Evolutionary conservation across 2,797 vertebrate genomes (phyloP).

Genomic region (Smutsia temminckii): DNA sequence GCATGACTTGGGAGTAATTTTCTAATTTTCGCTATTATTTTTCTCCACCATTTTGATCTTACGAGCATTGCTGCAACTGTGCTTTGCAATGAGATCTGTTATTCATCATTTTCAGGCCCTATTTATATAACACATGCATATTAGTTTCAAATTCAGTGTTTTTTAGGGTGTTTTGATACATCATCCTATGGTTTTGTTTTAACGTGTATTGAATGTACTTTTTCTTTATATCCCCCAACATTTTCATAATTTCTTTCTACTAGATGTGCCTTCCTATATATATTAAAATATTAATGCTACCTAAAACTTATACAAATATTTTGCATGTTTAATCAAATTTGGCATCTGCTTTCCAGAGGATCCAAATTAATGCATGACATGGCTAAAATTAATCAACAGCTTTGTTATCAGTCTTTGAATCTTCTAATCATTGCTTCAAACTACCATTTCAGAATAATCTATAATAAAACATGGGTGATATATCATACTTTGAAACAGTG

Average conservation of each 20-base stretch:
- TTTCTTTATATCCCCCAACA: neutral
- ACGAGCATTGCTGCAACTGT: too few relatives aligned
- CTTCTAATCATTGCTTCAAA: neutral
- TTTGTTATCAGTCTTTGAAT: neutral
- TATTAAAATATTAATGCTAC: neutral
- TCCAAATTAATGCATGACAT: rapidly evolving
- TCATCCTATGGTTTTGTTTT: neutral
- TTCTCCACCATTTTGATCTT: neutral
- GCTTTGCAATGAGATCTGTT: neutral
- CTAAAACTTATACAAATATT: neutral
- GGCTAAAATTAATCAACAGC: neutral
- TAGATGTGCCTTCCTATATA: neutral
- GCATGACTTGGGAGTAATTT: neutral
- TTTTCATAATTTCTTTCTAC: neutral
- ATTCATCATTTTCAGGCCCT: neutral
- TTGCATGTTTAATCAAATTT: neutral
- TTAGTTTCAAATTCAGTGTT: neutral
- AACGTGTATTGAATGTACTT: neutral
- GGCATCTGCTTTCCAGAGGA: neutral
- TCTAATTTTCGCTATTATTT: neutral
- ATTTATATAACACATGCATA: neutral
- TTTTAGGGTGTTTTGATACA: neutral
- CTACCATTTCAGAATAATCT: neutral
- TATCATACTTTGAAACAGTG: neutral
- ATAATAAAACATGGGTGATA: neutral